phyloP scores from a whole-genome alignment of 2,888 invertebrate species.

The Dynastes hyllus region DNA sequence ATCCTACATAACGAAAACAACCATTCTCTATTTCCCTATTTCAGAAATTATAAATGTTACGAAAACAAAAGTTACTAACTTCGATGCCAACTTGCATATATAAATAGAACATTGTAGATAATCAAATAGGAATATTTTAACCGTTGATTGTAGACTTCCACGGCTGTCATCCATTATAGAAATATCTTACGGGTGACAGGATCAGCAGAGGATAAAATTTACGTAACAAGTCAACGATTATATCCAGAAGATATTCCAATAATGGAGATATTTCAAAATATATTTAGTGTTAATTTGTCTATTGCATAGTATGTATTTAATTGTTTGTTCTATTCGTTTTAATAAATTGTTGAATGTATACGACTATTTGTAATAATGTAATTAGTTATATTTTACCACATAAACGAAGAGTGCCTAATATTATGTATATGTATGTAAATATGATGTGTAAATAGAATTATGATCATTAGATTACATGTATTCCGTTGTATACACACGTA shows the following conservation, averaged over 20 bases:
- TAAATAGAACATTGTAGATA: conserved; percentile 4
- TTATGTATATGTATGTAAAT: conserved; percentile 50
- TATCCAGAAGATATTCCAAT: no score
- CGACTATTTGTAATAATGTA: conserved; percentile 34
- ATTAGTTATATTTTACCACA: conserved; percentile 17
- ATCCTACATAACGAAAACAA: neutral
- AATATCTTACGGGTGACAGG: neutral
- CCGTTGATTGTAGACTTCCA: no score
- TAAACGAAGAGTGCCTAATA: conserved; percentile 54
- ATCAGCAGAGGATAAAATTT: no score
- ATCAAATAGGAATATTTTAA: neutral
- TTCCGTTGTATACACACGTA: conserved; percentile 60
- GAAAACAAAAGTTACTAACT: conserved; percentile 22
- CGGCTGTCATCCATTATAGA: no score
- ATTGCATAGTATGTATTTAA: neutral
- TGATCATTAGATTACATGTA: conserved; percentile 55
- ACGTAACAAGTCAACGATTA: no score
- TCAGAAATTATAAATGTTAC: neutral
- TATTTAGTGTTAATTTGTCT: neutral
- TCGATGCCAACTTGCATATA: conserved; percentile 19
- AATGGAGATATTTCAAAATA: no score
- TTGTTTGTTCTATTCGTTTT: neutral
- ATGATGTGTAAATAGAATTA: conserved; percentile 46
- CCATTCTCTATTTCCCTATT: neutral
- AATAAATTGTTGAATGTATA: conserved; percentile 41